Conservation (phyloP, 2,888 invertebrate species). For the Galerucella pusilla region DNA sequence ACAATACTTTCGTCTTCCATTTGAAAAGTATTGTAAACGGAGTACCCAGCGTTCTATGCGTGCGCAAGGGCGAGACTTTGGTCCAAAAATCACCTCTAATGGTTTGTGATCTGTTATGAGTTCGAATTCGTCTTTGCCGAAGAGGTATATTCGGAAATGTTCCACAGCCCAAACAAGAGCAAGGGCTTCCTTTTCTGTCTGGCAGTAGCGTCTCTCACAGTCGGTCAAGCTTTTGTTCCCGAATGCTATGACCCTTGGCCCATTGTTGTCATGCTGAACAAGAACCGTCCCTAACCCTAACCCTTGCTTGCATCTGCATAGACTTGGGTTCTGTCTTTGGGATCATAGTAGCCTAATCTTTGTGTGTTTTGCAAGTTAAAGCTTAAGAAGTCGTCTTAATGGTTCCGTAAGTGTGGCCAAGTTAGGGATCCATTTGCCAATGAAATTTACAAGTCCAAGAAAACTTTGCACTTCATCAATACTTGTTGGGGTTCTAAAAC, state of each 20-base stretch:
- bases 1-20: too few species aligned
- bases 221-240: constrained; percentile 49
- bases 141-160: neutral
- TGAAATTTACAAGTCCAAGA: too few species aligned
- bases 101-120: neutral
- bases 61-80: constrained; percentile 47
- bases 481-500: too few species aligned
- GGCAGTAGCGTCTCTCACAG: constrained; percentile 14
- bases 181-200: neutral
- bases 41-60: constrained; percentile 39
- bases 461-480: too few species aligned
- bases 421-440: constrained; percentile 49
- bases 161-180: neutral
- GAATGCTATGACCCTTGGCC: constrained; percentile 45
- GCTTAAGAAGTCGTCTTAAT: constrained; percentile 50
- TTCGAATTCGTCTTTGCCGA: neutral
- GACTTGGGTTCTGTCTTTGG: constrained; percentile 37
- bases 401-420: constrained; percentile 43
- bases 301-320: constrained; percentile 28
- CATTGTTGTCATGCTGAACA: constrained; percentile 42
- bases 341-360: constrained; percentile 48
- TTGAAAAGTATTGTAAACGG: constrained; percentile 40
- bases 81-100: constrained; percentile 48
- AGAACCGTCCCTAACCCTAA: constrained; percentile 50
- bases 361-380: constrained; percentile 50